These are phyloP conservation scores for Sarcophaga variegata DNA, from an alignment of 2,888 invertebrate species.

Conservation along the genomic window DNA sequence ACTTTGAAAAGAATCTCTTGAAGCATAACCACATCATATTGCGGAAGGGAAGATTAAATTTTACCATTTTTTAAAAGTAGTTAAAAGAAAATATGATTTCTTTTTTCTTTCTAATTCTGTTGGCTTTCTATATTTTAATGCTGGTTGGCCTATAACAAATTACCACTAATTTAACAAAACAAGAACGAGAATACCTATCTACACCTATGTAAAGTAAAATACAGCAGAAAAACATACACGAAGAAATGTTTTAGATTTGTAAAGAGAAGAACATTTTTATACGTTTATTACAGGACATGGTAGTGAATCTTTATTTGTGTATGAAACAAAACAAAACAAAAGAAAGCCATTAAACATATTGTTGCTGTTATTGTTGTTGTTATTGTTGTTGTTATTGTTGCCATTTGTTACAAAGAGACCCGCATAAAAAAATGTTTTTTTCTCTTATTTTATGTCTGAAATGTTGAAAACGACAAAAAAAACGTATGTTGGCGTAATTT, in stretches of 20 bases:
- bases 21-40: background rate
- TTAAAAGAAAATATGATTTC: background rate
- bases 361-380: background rate
- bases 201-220: no score
- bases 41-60: background rate
- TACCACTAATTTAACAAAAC: conserved; percentile 18
- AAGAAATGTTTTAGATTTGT: background rate
- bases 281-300: background rate
- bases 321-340: conserved; percentile 1
- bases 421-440: conserved; percentile 37
- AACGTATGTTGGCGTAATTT: conserved; percentile 11
- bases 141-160: conserved; percentile 9
- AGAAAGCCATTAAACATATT: conserved; percentile 46
- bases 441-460: conserved; percentile 26
- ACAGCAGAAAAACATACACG: background rate
- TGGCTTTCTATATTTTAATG: background rate
- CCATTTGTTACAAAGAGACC: conserved; percentile 53
- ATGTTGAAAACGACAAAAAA: background rate
- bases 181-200: background rate
- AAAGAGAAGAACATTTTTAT: no score
- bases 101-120: background rate
- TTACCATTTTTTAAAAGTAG: background rate
- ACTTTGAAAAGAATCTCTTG: background rate
- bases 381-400: conserved; percentile 26
- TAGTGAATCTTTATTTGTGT: background rate